Percentiles rank a stretch among this genome's conserved stretches.
phyloP scores from a whole-genome alignment of 1,140 invertebrate species.

The Heliconius congener region DNA sequence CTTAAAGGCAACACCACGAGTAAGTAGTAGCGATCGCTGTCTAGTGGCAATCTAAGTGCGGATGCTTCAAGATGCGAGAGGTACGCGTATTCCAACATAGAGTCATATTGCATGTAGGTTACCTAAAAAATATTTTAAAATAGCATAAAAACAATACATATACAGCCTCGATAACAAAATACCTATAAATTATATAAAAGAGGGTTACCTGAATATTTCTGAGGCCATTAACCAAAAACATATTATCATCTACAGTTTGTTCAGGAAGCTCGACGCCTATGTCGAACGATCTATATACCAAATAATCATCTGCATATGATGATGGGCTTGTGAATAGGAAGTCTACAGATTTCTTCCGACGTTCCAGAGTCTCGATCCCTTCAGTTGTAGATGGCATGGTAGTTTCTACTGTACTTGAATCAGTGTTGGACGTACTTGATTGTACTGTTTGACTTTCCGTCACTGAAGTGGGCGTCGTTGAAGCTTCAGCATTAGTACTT shows the following conservation, averaged over 20 bases:
- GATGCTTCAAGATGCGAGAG: slow-evolving; percentile 86
- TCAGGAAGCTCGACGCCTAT: slow-evolving; percentile 51
- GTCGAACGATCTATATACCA: slow-evolving; percentile 66
- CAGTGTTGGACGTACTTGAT: slow-evolving; percentile 20
- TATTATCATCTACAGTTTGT: slow-evolving; percentile 50
- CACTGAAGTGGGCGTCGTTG: slow-evolving; percentile 30
- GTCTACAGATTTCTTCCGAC: slow-evolving; percentile 72
- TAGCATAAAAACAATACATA: not conserved
- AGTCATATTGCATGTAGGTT: slow-evolving; percentile 86
- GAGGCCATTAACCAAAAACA: slow-evolving; percentile 74
- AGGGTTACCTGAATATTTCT: slow-evolving; percentile 68
- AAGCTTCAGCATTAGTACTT: not conserved
- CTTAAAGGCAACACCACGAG: slow-evolving; percentile 83
- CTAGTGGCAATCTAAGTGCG: slow-evolving; percentile 88
- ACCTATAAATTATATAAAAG: not conserved
- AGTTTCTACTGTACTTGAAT: slow-evolving; percentile 36
- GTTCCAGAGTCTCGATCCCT: slow-evolving; percentile 61
- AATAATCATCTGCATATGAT: slow-evolving; percentile 62
- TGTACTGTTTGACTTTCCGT: slow-evolving; percentile 25
- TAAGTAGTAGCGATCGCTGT: slow-evolving; percentile 85
- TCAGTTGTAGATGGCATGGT: slow-evolving; percentile 42
- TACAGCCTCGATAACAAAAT: no score
- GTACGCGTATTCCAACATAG: slow-evolving; percentile 88
- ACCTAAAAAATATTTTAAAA: slow-evolving; percentile 57
- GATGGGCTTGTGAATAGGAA: slow-evolving; percentile 68